Evolutionary conservation across 2,113 vertebrate species (phyloP).

Genomic region (Podarcis raffonei): DNA sequence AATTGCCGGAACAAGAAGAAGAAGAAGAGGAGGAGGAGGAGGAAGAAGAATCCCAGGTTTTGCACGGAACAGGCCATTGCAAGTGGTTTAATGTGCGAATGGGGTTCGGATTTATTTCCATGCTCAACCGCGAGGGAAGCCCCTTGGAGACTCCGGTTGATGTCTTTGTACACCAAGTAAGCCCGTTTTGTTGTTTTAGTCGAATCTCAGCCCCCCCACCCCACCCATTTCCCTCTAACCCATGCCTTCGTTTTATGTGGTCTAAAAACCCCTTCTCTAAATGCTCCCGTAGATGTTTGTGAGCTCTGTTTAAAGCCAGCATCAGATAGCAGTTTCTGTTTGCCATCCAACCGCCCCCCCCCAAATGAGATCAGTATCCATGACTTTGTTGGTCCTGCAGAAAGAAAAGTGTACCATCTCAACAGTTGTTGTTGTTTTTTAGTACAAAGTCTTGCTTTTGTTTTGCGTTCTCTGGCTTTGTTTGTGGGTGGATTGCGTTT

Average conservation of each 20-base stretch:
- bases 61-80: slow-evolving; percentile 94
- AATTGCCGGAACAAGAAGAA: slow-evolving; percentile 86
- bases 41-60: slow-evolving; percentile 83
- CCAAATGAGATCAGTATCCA: slow-evolving; percentile 15
- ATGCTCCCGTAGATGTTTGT: slow-evolving; percentile 35
- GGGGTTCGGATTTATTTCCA: slow-evolving; percentile 99
- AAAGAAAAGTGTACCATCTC: slow-evolving; percentile 7
- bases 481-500: slow-evolving; percentile 20
- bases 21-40: slow-evolving; percentile 85
- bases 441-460: background rate
- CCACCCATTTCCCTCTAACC: no score
- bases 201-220: background rate
- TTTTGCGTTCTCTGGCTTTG: background rate
- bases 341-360: slow-evolving; percentile 16
- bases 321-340: slow-evolving; percentile 13
- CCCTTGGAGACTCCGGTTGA: slow-evolving; percentile 92
- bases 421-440: background rate
- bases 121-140: slow-evolving; percentile 92
- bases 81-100: slow-evolving; percentile 99
- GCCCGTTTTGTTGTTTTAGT: slow-evolving; percentile 58
- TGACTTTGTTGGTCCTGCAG: background rate
- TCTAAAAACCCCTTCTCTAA: background rate
- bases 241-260: background rate
- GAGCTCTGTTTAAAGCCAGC: slow-evolving; percentile 24
- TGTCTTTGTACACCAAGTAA: slow-evolving; percentile 99